phyloP scores from a whole-genome alignment of 1,140 invertebrate genomes.

The Arion vulgaris region DNA sequence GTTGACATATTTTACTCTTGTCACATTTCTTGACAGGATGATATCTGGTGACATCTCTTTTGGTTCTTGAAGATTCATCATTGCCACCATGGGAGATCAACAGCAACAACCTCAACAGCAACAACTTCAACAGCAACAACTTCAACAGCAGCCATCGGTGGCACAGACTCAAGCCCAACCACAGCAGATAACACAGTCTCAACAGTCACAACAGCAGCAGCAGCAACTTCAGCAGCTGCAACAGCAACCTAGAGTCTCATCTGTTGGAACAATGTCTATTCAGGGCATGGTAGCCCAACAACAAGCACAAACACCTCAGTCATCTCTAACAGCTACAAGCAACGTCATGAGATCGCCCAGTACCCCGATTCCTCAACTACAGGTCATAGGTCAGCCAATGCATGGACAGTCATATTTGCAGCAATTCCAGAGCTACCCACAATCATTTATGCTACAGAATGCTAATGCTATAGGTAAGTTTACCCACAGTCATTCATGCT shows the following conservation, averaged over 20 bases:
- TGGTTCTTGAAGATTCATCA: not conserved
- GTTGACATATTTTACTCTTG: no score
- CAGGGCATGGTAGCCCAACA: constrained; percentile 26
- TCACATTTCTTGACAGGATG: not conserved
- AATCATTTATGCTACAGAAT: constrained; percentile 30
- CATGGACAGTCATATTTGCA: constrained; percentile 23
- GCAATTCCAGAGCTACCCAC: constrained; percentile 21
- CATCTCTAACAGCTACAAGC: not conserved
- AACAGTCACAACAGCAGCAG: constrained; percentile 17
- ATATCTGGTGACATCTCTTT: no score
- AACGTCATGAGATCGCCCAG: constrained; percentile 8
- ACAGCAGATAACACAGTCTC: not conserved
- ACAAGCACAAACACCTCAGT: constrained; percentile 21
- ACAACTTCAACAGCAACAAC: constrained; percentile 31
- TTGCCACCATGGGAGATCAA: constrained; percentile 19
- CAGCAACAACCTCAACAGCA: constrained; percentile 20
- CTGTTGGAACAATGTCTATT: constrained; percentile 17
- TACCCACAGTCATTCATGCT: constrained; percentile 18
- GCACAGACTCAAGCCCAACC: constrained; percentile 9
- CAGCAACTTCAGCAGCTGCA: constrained; percentile 21
- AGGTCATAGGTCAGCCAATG: constrained; percentile 32
- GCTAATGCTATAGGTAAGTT: constrained; percentile 32
- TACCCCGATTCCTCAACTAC: constrained; percentile 28
- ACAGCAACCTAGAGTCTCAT: constrained; percentile 29
- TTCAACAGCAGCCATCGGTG: not conserved